Evolutionary conservation across 1,140 invertebrate genomes (phyloP).

Genomic region (Apis cerana): DNA sequence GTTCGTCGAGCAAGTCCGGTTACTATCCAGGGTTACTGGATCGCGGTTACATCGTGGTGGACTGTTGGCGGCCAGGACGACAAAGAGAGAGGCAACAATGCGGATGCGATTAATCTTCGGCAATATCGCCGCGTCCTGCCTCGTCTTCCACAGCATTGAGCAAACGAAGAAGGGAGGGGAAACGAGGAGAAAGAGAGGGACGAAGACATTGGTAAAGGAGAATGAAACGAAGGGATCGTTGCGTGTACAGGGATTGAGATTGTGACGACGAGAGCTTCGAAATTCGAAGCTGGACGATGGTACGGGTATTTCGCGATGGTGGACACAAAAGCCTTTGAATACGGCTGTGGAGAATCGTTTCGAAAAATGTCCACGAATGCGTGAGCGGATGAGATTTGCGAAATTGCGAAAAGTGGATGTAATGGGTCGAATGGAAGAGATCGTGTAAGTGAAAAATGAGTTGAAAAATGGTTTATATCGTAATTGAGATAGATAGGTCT

Average conservation of each 20-base stretch:
- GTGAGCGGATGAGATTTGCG: constrained; percentile 13
- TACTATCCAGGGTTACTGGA: constrained; percentile 26
- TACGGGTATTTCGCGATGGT: background rate
- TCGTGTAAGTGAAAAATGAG: too few relatives aligned
- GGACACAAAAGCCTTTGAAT: constrained; percentile 51
- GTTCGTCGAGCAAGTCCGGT: constrained; percentile 11
- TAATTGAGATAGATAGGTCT: too few relatives aligned
- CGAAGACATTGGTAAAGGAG: background rate
- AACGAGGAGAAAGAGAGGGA: constrained; percentile 3
- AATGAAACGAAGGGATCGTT: background rate
- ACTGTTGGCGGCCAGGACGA: constrained; percentile 12
- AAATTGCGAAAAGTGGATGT: constrained; percentile 14
- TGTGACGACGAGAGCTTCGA: constrained; percentile 24
- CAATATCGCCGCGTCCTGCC: constrained; percentile 52
- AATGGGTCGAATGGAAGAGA: too few relatives aligned
- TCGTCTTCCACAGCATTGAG: constrained; percentile 26
- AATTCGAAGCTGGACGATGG: constrained; percentile 3
- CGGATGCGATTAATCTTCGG: constrained; percentile 54
- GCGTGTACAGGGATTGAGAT: background rate
- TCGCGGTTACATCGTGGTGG: constrained; percentile 48
- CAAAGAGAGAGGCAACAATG: constrained; percentile 47
- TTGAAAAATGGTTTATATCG: too few relatives aligned
- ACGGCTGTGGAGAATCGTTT: constrained; percentile 43
- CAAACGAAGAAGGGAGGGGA: background rate
- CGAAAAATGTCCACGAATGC: constrained; percentile 5